Base-by-base conservation (phyloP, 2,797 vertebrate genomes). In the Dallia pectoralis region DNA sequence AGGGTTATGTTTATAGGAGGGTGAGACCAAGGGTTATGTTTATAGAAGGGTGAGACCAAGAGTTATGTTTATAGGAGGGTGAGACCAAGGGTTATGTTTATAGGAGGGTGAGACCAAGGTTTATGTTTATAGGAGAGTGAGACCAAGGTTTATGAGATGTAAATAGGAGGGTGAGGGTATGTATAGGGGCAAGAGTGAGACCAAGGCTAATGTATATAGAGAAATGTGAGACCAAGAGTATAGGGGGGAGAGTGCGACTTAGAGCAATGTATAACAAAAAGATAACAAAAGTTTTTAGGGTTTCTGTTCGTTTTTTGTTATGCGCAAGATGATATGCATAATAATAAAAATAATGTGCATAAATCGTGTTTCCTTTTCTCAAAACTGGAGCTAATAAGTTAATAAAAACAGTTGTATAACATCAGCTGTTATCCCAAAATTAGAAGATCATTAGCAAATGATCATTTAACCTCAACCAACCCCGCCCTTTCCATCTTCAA, bases 401-500 rank as follows among this genome's bases (percentile, higher is more conserved):
- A 1, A 56, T 25, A n/a, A 71, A 71, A 61, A 27, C 25, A 47
- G 6, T 61, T 88, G 18, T 76, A 65, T 77, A 80, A 83, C 16
- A 2, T 48, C 22, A 65, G 25, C 70, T 30, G 72, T 49, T 70
- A 70, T 19, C 64, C 25, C 79, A 59, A 75, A 56, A 11, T 74
- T 63, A 36, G 19, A 22, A 70, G 76, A 70, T 69, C 89, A 87
- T 89, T 82, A 82, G 88, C 82, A 85, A 80, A 78, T 72, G 81
- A 77, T 77, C 70, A 84, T 85, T 85, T 77, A 74, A 67, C 74
- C 27, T 15, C 27, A 72, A 68, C 64, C 19, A 14, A 15, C 64
- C 72, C 47, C 7, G 22, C n/a, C 53, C 22, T 6, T 22, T 25
- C n/a, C 22, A 56, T 25, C 53, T 9, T 59, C 3, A 2, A 56